phyloP scores from a whole-genome alignment of 2,113 vertebrate genomes.

The Heteronetta atricapilla region DNA sequence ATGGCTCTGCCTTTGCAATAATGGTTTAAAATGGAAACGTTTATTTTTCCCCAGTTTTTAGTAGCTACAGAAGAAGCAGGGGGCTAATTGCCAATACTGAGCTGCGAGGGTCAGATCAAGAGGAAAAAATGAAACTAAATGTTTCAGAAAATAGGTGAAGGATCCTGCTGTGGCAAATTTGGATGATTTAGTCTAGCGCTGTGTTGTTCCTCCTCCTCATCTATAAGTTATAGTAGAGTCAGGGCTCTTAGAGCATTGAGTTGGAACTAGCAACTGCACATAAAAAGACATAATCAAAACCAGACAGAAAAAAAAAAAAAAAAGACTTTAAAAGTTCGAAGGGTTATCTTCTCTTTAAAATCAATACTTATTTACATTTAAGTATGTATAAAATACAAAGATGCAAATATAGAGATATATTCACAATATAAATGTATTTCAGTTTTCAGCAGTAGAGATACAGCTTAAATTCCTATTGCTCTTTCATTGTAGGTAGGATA shows the following conservation, averaged over 20 bases:
- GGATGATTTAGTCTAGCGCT: constrained; percentile 51
- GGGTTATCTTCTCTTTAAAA: background rate
- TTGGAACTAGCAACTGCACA: background rate
- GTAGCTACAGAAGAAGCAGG: constrained; percentile 30
- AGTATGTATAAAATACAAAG: background rate
- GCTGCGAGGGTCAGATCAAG: constrained; percentile 37
- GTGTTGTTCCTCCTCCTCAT: background rate
- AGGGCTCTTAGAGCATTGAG: background rate
- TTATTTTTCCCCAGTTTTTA: constrained; percentile 47
- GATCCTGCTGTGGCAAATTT: constrained; percentile 25
- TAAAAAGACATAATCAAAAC: background rate
- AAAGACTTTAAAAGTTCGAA: background rate
- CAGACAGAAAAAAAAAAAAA: background rate
- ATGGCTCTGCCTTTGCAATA: constrained; percentile 25
- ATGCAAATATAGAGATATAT: background rate
- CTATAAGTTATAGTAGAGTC: background rate
- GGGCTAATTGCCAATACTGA: constrained; percentile 40
- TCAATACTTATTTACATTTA: background rate
- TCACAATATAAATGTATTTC: background rate
- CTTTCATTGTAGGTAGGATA: background rate
- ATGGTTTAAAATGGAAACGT: constrained; percentile 56
- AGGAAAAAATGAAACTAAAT: constrained; percentile 47
- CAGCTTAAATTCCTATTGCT: background rate
- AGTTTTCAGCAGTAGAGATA: background rate
- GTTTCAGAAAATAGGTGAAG: constrained; percentile 49